Conservation (phyloP, 2,888 invertebrate genomes). For the Dasypogon diadema region DNA sequence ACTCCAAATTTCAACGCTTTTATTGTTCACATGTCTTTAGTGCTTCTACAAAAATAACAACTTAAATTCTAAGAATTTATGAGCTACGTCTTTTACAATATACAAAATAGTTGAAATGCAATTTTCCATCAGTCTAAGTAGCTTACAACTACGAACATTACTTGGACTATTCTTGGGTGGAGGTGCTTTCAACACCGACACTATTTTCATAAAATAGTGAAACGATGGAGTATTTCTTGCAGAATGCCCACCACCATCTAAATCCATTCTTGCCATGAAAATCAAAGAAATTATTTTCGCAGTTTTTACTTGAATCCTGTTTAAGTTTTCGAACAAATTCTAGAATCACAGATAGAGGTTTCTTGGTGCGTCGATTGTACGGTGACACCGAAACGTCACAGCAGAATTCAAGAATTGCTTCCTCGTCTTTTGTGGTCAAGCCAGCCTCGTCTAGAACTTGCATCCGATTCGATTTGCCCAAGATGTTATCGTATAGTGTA, state of each 20-base stretch:
- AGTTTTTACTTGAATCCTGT: slow-evolving; percentile 58
- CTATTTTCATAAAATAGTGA: slow-evolving; percentile 72
- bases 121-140: background rate
- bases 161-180: background rate
- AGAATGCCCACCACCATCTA: slow-evolving; percentile 87
- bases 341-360: slow-evolving; percentile 74
- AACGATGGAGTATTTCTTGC: slow-evolving; percentile 82
- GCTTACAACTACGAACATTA: background rate
- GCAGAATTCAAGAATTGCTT: slow-evolving; percentile 77
- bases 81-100: background rate
- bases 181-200: background rate
- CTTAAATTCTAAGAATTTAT: background rate
- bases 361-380: slow-evolving; percentile 80
- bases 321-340: slow-evolving; percentile 76
- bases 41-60: background rate
- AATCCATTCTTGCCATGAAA: slow-evolving; percentile 80
- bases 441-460: slow-evolving; percentile 79
- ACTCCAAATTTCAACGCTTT: too few species aligned
- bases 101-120: background rate
- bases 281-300: slow-evolving; percentile 74
- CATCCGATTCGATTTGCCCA: slow-evolving; percentile 83
- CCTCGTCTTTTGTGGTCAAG: slow-evolving; percentile 74
- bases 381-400: slow-evolving; percentile 78
- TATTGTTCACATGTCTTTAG: too few species aligned
- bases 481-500: slow-evolving; percentile 81